These are phyloP conservation scores for Philonicus albiceps DNA, from an alignment of 2,888 invertebrate genomes.

Conservation along the genomic window DNA sequence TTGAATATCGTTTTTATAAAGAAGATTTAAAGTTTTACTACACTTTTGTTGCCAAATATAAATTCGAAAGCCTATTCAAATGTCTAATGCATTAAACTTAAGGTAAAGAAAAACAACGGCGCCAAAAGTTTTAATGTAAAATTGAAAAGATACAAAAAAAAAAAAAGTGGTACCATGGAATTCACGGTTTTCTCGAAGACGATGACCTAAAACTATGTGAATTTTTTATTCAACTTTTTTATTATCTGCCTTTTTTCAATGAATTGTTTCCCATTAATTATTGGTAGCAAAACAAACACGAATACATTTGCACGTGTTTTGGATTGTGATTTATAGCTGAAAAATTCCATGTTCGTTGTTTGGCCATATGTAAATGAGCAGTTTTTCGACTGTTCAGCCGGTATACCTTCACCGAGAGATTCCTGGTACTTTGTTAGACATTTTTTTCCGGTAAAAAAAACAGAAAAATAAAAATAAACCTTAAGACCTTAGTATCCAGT, in stretches of 20 bases:
- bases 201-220: neutral
- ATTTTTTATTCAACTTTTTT: neutral
- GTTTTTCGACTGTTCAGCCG: neutral
- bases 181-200: neutral
- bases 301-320: neutral
- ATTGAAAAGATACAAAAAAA: neutral
- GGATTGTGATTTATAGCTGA: neutral
- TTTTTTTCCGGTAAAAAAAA: neutral
- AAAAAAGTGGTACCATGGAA: neutral
- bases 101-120: neutral
- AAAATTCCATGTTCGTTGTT: neutral
- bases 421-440: neutral
- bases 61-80: neutral
- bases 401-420: neutral
- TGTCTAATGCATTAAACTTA: neutral
- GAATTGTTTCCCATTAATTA: neutral
- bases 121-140: neutral
- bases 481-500: neutral
- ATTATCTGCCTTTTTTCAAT: neutral
- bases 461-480: neutral
- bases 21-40: neutral
- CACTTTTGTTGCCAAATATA: neutral
- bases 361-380: neutral
- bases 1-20: neutral
- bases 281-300: neutral